Evolutionary conservation across 2,113 vertebrate species (phyloP), one percentile per base, ranked within the genome.

Genomic region (Ascaphus truei): DNA sequence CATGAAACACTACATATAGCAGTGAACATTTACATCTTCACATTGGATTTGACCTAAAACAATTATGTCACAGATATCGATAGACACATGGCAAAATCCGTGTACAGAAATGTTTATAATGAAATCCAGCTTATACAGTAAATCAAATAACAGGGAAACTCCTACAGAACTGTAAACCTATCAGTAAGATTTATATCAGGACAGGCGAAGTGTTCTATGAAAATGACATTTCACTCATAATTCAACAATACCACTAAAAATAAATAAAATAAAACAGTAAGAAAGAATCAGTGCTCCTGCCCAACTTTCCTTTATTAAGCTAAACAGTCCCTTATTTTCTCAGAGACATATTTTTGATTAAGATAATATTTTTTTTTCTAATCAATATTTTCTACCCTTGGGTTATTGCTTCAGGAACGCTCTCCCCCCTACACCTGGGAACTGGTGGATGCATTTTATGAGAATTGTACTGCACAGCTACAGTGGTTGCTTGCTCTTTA

Each of bases 381-480:
- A 92, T 90, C 87, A 85, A 89, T 91, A 86, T 82, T 88, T 89
- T 88, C 85, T 86, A 88, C 84, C 83, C 79, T 81, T 87, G 77
- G 81, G 81, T 86, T 90, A 88, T 91, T 88, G 81, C 75, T 84
- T 87, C 79, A 86, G 77, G 82, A 81, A 81, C 77, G 80, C 62
- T 77, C 29, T 78, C 75, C 77, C 82, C 74, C 52, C 55, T 43
- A 26, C 22, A n/a, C 13, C 47, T 58, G 45, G 78, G 78, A 84
- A 85, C 84, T 78, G 77, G 64, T 80, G 80, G 82, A 22, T 85
- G 86, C 87, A 79, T 83, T 89, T 88, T 86, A 86, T 89, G 84
- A 89, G 87, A 83, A 88, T 85, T 80, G 81, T 76, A 77, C 74
- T 77, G 76, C 79, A 77, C 77, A 73, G 80, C 83, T 37, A 47